Evolutionary conservation across 1,140 invertebrate genomes (phyloP).

Genomic region (Anoplolepis gracilipes): DNA sequence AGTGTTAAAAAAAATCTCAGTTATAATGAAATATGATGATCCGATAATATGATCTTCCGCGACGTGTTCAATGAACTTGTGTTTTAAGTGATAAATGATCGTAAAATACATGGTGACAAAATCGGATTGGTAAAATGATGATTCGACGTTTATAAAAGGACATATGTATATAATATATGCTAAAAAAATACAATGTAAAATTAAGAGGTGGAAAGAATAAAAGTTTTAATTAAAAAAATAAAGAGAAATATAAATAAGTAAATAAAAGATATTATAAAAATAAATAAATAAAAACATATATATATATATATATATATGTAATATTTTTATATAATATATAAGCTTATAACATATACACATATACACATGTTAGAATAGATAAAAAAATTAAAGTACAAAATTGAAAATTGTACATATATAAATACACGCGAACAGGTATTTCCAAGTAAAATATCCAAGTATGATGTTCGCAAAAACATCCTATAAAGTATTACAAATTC

Average conservation of each 20-base stretch:
- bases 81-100: constrained; percentile 11
- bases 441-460: background rate
- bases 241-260: background rate
- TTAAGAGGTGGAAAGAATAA: background rate
- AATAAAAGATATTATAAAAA: background rate
- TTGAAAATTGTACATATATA: background rate
- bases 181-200: background rate
- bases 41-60: background rate
- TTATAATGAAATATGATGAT: background rate
- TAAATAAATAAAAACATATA: background rate
- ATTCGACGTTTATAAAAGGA: background rate
- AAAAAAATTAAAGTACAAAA: background rate
- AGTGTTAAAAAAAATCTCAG: background rate
- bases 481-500: background rate
- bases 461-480: background rate
- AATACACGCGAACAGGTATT: background rate
- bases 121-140: background rate
- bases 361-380: too few relatives aligned
- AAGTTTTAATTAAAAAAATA: background rate
- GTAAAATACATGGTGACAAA: background rate
- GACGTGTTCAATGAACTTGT: background rate
- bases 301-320: background rate
- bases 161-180: background rate
- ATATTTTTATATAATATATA: background rate
- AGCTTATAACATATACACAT: background rate